A percentile compares a stretch with the other conserved stretches of the same genome.
These are phyloP conservation scores for Drosophila maculinotata DNA, from an alignment of 2,888 invertebrate species.

Conservation along the genomic window DNA sequence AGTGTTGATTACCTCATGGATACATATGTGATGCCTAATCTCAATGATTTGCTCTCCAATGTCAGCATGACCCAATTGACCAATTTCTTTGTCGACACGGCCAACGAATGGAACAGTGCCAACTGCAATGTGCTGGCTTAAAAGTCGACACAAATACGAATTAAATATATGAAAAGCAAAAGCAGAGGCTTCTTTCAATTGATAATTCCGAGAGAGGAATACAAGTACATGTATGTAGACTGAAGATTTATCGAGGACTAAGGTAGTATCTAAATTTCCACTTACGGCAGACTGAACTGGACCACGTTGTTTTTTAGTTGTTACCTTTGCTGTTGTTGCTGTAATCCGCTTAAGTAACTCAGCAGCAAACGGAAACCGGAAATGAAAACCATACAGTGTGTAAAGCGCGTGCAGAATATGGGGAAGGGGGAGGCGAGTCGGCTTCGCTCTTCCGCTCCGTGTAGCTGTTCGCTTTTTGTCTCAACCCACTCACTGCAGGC, in stretches of 20 bases:
- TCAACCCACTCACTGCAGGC: constrained; percentile 9
- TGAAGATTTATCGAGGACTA: not conserved
- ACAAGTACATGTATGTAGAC: too few relatives aligned
- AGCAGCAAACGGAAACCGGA: constrained; percentile 76
- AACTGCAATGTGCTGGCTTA: constrained; percentile 41
- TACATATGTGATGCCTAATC: constrained; percentile 28
- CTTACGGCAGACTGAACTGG: constrained; percentile 1
- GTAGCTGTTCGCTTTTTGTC: constrained; percentile 36
- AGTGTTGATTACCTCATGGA: constrained; percentile 27
- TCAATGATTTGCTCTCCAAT: constrained; percentile 45
- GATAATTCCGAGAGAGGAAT: too few relatives aligned
- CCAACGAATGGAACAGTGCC: constrained; percentile 39
- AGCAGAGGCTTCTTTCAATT: constrained; percentile 1
- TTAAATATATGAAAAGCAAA: constrained; percentile 6
- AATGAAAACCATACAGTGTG: constrained; percentile 79
- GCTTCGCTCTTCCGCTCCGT: constrained; percentile 57
- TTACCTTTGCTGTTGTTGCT: constrained; percentile 41
- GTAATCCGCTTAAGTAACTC: constrained; percentile 81
- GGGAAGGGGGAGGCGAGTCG: not conserved
- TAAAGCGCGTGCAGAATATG: constrained; percentile 43
- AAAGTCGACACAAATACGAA: not conserved
- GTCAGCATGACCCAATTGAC: constrained; percentile 48
- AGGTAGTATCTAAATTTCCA: not conserved
- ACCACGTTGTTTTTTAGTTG: constrained; percentile 15
- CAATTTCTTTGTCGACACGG: constrained; percentile 15